Evolutionary conservation across 2,113 vertebrate genomes (phyloP).

Genomic region (Ascaphus truei): DNA sequence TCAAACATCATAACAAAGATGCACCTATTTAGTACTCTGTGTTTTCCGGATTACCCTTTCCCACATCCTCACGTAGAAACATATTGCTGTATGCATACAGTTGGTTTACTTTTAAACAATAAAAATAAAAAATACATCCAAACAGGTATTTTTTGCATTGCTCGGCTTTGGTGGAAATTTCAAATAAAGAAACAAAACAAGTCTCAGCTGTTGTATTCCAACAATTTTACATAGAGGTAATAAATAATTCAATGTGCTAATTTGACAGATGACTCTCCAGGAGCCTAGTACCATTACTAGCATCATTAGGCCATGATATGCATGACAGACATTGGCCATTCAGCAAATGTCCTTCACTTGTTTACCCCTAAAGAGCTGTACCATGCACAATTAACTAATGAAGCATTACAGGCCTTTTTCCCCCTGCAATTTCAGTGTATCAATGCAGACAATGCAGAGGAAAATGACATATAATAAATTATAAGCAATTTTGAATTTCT

Average conservation of each 20-base stretch:
- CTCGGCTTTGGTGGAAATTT: background rate
- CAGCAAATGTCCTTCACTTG: slow-evolving; percentile 76
- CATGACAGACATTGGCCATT: slow-evolving; percentile 67
- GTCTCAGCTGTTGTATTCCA: slow-evolving; percentile 72
- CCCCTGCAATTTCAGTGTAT: slow-evolving; percentile 65
- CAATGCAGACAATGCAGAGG: slow-evolving; percentile 56
- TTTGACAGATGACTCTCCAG: slow-evolving; percentile 81
- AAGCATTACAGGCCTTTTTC: slow-evolving; percentile 64
- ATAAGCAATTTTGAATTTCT: slow-evolving; percentile 37
- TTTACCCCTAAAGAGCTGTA: slow-evolving; percentile 75
- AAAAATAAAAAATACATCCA: background rate
- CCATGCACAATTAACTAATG: slow-evolving; percentile 78
- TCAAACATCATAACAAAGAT: too few species aligned
- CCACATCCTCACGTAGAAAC: too few species aligned
- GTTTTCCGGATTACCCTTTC: too few species aligned
- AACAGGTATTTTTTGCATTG: background rate
- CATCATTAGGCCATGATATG: slow-evolving; percentile 76
- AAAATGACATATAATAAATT: slow-evolving; percentile 52
- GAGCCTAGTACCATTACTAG: slow-evolving; percentile 71
- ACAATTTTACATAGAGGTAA: slow-evolving; percentile 68
- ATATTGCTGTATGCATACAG: too few species aligned
- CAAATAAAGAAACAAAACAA: slow-evolving; percentile 36
- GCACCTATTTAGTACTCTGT: too few species aligned
- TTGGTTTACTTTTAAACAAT: too few species aligned
- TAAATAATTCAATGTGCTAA: slow-evolving; percentile 84